A percentile compares a stretch with the other conserved stretches of the same genome.
Conservation (phyloP, 2,888 invertebrate species). For the Caenorhabditis parvicauda region DNA sequence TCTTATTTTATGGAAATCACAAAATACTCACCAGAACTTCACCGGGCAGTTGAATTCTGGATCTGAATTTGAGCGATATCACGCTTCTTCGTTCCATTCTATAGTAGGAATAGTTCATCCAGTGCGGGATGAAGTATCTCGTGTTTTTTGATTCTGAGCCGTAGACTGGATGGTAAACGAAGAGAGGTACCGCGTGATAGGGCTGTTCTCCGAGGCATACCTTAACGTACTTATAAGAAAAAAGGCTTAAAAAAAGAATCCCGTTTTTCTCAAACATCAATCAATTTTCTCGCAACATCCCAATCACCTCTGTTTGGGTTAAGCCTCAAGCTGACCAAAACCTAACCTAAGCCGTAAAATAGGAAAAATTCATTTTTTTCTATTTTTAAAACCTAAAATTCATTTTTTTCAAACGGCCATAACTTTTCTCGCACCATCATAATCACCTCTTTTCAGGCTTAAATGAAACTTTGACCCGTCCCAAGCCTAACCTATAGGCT, state of each 20-base stretch:
- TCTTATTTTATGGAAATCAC: not conserved
- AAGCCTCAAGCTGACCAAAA: too few species aligned
- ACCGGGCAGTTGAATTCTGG: constrained; percentile 54
- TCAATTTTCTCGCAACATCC: too few species aligned
- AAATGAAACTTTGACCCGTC: too few species aligned
- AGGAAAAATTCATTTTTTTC: too few species aligned
- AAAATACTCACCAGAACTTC: constrained; percentile 18
- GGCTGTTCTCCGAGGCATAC: constrained; percentile 82
- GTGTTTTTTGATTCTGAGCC: not conserved
- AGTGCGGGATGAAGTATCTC: constrained; percentile 62
- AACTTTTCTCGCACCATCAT: too few species aligned
- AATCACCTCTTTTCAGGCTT: too few species aligned
- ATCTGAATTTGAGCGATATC: constrained; percentile 46
- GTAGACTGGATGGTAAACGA: constrained; percentile 68
- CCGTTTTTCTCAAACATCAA: too few species aligned
- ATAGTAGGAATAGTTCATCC: constrained; percentile 63
- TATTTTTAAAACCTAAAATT: too few species aligned
- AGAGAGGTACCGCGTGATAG: constrained; percentile 90
- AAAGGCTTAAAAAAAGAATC: not conserved
- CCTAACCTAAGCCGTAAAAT: too few species aligned
- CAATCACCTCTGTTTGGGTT: too few species aligned
- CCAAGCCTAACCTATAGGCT: too few species aligned
- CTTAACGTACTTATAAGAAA: constrained; percentile 2
- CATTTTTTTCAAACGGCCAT: too few species aligned
- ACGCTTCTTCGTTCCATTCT: constrained; percentile 27